These are phyloP conservation scores for Ptilodon capucinus DNA, from an alignment of 2,888 invertebrate genomes.

Conservation along the genomic window DNA sequence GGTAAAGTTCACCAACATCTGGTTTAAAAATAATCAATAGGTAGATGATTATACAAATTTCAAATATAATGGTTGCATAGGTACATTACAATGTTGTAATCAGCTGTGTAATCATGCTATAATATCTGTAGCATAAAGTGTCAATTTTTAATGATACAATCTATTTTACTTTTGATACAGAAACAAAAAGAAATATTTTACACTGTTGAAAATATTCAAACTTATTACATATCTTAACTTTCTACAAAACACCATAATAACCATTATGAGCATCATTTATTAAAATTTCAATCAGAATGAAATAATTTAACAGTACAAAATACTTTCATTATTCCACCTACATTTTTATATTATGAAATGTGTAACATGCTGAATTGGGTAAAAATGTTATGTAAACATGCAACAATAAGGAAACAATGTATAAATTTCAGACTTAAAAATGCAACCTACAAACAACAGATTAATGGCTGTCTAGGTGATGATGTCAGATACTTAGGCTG, in stretches of 20 bases:
- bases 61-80: no score
- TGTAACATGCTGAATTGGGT: background rate
- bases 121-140: background rate
- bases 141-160: background rate
- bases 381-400: slow-evolving; percentile 2
- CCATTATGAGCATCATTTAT: background rate
- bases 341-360: background rate
- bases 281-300: background rate
- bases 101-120: background rate
- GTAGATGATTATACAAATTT: background rate
- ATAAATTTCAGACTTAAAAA: background rate
- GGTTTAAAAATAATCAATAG: no score
- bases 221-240: no score
- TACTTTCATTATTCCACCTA: background rate
- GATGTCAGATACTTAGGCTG: slow-evolving; percentile 43
- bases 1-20: no score
- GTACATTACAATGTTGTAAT: background rate
- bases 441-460: slow-evolving; percentile 5
- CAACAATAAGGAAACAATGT: background rate
- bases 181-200: no score
- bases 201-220: no score
- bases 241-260: background rate
- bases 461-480: slow-evolving; percentile 31
- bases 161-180: background rate
- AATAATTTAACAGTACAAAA: background rate